Evolutionary conservation across 1,140 invertebrate genomes (phyloP), one percentile per base, ranked within the genome.

Genomic region (Drosophila subpulchrella): DNA sequence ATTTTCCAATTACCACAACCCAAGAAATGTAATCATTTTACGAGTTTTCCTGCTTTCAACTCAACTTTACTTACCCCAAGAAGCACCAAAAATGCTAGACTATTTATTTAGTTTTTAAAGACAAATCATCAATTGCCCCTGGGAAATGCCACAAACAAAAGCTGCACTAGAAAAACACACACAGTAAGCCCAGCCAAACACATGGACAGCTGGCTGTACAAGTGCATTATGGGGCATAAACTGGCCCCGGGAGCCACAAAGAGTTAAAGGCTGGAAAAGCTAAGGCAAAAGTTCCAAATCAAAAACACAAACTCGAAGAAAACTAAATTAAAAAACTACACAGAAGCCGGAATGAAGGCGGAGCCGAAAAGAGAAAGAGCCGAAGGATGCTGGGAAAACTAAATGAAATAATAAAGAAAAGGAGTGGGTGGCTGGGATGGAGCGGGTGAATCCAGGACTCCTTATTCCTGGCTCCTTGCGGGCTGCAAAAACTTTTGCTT

Each of bases 381-480:
- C 15, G 12, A 32, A 32, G 46, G n/a, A 20, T 30, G 10, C 27
- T 7, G 48, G 67, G 71, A 76, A 83, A 80, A 80, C 80, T 77
- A 89, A 89, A 83, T 88, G 73, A 83, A 88, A 89, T 88, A 89
- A 89, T 88, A 89, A 67, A 88, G 84, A 83, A 89, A 88, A 84
- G 24, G 27, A 6, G 4, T 36, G 6, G 24, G 27, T 12, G 56
- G 42, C 27, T 17, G 42, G 70, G 46, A 34, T 51, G 30, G 51
- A 59, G 44, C n/a, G 47, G 47, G 24, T n/a, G 39, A 17, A n/a
- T 60, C 46, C 55, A 8, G 17, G 15, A 34, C 41, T 56, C 27
- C 13, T 30, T 36, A 20, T 30, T 54, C 38, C 59, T 47, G 17
- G 24, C 53, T 57, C 32, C 61, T 65, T 32, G 34, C 17, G 44